Conservation (phyloP, 2,113 vertebrate species). For the Pithys albifrons region DNA sequence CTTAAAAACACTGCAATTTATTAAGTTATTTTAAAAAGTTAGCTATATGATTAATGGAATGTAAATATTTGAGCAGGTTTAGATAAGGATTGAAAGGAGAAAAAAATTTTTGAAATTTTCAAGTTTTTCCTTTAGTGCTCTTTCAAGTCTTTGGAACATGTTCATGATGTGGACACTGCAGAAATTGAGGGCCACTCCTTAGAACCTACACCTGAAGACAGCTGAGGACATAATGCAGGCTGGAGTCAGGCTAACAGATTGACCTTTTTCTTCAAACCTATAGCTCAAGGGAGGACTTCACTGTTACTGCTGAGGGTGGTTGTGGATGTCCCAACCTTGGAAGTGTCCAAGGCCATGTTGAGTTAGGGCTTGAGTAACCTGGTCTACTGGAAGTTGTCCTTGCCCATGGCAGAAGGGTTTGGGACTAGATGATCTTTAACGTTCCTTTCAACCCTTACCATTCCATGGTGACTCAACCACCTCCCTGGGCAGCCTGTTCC, state of each 20-base stretch:
- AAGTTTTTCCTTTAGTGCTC: neutral
- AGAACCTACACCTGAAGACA: neutral
- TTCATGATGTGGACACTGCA: neutral
- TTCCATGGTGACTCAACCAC: fast-evolving
- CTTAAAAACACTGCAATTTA: neutral
- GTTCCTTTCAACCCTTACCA: neutral
- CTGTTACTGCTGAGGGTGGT: neutral
- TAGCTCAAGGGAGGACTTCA: neutral
- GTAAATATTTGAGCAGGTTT: neutral
- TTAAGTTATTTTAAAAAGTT: neutral
- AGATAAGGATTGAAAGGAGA: neutral
- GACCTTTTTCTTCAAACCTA: neutral
- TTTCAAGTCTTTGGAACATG: neutral
- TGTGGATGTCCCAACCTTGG: neutral
- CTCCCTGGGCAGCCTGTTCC: neutral
- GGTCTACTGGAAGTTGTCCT: neutral
- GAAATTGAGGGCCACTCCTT: neutral
- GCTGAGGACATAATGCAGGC: neutral
- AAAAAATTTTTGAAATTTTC: neutral
- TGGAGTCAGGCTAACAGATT: neutral
- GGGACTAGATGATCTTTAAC: neutral
- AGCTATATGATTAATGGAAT: neutral
- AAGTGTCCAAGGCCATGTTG: neutral
- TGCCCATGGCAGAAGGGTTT: fast-evolving
- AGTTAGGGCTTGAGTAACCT: neutral